Evolutionary conservation across 2,113 vertebrate species (phyloP).

Genomic region (Catharus bicknelli): DNA sequence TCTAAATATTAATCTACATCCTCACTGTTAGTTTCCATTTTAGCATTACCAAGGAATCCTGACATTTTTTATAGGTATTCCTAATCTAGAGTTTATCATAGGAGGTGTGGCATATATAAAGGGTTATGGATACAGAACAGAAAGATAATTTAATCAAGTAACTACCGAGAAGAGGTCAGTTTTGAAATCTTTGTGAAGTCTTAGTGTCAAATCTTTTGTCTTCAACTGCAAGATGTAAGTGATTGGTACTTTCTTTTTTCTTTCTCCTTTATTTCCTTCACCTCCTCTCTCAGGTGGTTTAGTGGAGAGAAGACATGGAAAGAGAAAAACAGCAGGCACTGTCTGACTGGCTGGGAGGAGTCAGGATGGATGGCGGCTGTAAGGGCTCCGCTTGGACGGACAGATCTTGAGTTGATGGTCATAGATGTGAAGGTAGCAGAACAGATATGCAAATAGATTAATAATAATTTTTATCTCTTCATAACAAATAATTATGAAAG

Average conservation of each 20-base stretch:
- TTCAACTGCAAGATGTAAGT: neutral
- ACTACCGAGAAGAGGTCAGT: neutral
- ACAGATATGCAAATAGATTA: neutral
- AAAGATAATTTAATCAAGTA: neutral
- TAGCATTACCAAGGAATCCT: neutral
- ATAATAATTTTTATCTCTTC: neutral
- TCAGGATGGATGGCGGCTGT: fast-evolving
- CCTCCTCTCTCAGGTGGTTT: fast-evolving
- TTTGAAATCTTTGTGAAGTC: neutral
- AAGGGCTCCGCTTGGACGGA: neutral
- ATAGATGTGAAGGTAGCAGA: neutral
- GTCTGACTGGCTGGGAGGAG: fast-evolving
- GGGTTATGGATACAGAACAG: neutral
- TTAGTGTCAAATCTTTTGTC: neutral
- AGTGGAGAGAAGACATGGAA: neutral
- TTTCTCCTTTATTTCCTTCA: neutral
- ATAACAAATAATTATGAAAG: neutral
- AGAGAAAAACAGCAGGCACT: neutral
- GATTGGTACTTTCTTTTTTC: neutral
- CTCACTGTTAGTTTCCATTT: neutral
- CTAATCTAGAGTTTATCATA: neutral
- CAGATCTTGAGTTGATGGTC: neutral
- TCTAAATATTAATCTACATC: neutral
- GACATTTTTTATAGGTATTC: neutral
- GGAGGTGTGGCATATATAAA: neutral